Evolutionary conservation across 2,888 invertebrate genomes (phyloP).

Genomic region (Macrosoma leucophasiata): DNA sequence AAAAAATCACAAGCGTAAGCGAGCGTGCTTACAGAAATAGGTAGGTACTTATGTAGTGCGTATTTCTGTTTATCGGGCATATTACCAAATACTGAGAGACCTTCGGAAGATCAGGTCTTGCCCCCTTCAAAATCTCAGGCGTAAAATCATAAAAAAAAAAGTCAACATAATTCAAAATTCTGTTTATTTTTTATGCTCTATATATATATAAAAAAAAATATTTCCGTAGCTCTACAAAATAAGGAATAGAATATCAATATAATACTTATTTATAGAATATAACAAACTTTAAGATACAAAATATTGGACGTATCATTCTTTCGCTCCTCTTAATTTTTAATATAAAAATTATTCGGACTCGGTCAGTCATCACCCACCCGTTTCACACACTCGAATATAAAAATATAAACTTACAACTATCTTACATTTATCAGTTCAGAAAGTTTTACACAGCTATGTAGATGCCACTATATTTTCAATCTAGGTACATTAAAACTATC

Average conservation of each 20-base stretch:
- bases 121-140: no score
- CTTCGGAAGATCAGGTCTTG: no score
- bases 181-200: constrained; percentile 63
- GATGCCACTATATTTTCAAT: constrained; percentile 32
- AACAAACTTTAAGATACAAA: constrained; percentile 49
- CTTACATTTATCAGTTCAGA: constrained; percentile 67
- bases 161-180: constrained; percentile 46
- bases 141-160: constrained; percentile 5
- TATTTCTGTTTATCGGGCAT: no score
- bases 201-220: constrained; percentile 69
- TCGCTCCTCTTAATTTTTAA: constrained; percentile 66
- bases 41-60: no score
- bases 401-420: constrained; percentile 46
- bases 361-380: constrained; percentile 37
- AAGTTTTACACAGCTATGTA: constrained; percentile 35
- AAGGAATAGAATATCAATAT: constrained; percentile 66
- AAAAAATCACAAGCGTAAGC: no score
- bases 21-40: no score
- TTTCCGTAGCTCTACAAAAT: constrained; percentile 62
- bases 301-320: constrained; percentile 65
- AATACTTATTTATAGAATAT: constrained; percentile 58
- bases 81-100: no score
- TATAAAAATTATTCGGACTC: constrained; percentile 69
- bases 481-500: constrained; percentile 14
- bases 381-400: constrained; percentile 46